Percentiles rank a stretch among this genome's conserved stretches.
phyloP scores from a whole-genome alignment of 2,113 vertebrate genomes.

The Etheostoma cragini region DNA sequence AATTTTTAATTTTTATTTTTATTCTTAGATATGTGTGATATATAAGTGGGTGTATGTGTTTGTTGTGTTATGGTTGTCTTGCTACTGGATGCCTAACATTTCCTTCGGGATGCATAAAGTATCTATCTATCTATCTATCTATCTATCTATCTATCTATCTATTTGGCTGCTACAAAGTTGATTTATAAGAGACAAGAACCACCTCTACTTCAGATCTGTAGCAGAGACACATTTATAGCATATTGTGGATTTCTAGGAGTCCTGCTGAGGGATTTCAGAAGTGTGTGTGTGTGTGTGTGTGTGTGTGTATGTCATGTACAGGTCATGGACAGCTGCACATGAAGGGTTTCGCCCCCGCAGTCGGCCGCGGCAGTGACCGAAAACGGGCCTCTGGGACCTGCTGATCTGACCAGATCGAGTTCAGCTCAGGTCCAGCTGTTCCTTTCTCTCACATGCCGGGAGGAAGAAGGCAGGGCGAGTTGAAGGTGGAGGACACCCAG shows the following conservation, averaged over 20 bases:
- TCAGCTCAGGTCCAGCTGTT: constrained; percentile 81
- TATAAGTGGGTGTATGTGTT: too few relatives aligned
- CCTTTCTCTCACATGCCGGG: constrained; percentile 71
- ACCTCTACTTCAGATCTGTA: constrained; percentile 3
- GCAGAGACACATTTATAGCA: constrained; percentile 14
- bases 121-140: too few relatives aligned
- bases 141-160: too few relatives aligned
- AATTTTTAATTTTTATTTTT: too few relatives aligned
- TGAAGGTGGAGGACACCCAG: constrained; percentile 32
- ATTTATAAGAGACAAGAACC: constrained; percentile 28
- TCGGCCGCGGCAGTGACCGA: constrained; percentile 49
- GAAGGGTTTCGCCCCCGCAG: constrained; percentile 40
- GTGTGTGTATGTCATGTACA: constrained; percentile 9
- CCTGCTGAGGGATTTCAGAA: constrained; percentile 34
- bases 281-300: constrained; percentile 11
- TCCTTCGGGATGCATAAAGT: too few relatives aligned
- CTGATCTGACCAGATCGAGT: constrained; percentile 70
- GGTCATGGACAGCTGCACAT: constrained; percentile 75
- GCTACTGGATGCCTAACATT: too few relatives aligned
- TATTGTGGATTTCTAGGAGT: constrained; percentile 37
- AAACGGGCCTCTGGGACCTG: constrained; percentile 69
- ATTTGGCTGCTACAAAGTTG: constrained; percentile 26
- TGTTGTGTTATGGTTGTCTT: too few relatives aligned
- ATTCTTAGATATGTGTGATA: too few relatives aligned
- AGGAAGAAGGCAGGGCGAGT: constrained; percentile 9